Base-by-base conservation (phyloP, 2,113 vertebrate species). In the Lagopus muta region DNA sequence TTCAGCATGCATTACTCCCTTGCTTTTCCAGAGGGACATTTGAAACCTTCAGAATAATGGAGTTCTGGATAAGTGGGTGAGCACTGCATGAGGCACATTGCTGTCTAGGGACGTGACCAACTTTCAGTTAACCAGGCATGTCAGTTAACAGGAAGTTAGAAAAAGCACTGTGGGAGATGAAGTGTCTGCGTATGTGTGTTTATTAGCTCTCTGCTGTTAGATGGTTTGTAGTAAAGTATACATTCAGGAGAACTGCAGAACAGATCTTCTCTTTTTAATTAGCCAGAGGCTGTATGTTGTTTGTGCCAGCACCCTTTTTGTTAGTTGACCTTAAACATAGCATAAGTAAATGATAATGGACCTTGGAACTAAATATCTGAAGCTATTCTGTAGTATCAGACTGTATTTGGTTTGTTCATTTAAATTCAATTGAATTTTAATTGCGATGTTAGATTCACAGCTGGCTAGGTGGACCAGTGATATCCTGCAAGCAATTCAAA, bases 1-100 rank as follows among this genome's bases (percentile, higher is more conserved):
- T 90, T 89, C 65, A 70, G 86, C 27, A 60, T 72, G 79, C 77
- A 82, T 96, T 94, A 80, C 77, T 92, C 93, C 87, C 86, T 54
- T 93, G 85, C 87, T 95, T 94, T 86, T 89, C 89, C 11, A 0
- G 73, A 77, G 93, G 90, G 92, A 85, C 82, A 66, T 82, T 70
- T 90, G 93, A 95, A 96, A 91, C 89, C 86, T 92, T 93, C 60
- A 50, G 79, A 86, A 96, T 97, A 95, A 96, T 95, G 90, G 92
- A 90, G 94, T 89, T 94, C 89, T 78, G 89, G 79, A 82, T 97
- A 96, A 95, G 88, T 96, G 94, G 94, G 95, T 96, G 95, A 96
- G 91, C 90, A 67, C 92, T 3, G 73, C 5, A 2, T 60, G 90
- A 80, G 93, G 90, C 89, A 89, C 81, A 93, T 70, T 67, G 88